Base-by-base conservation (phyloP, 2,113 vertebrate species). In the Datnioides undecimradiatus region DNA sequence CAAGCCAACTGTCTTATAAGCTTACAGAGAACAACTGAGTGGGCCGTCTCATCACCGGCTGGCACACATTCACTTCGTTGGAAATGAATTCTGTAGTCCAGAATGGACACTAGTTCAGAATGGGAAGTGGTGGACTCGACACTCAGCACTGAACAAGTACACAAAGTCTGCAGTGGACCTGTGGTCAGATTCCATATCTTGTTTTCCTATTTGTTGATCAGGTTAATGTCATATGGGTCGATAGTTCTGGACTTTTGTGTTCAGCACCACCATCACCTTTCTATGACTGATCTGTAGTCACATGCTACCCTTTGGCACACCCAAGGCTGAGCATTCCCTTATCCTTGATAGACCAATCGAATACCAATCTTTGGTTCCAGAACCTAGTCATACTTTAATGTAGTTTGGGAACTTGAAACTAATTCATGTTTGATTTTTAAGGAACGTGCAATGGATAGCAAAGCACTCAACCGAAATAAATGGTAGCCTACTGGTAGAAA, bases 1-100 rank as follows among this genome's bases (percentile, higher is more conserved):
- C 73, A 79, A 43, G 65, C 74, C 77, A 70, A 76, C 74, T 75
- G 80, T 71, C 55, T 45, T 8, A 21, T 43, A 67, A 51, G 69
- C 75, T 54, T 5, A 43, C 40, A 43, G 4, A 8, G 38, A 65
- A 71, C 34, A 29, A 73, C 54, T 5, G 58, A 38, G 23, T 55
- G 3, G 17, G 21, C 21, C 6, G 41, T 27, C 34, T 64, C 49
- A 19, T 9, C 33, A 12, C 10, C 19, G 10, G 0, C 8, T 65
- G 73, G 46, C 60, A 31, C 3, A 3, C 10, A 48, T 16, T 34
- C 59, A 25, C 6, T 8, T 40, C 38, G n/a, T 27, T 38, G 34
- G 12, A 21, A 29, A 25, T 46, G 7, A 17, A 31, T n/a, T n/a
- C 10, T 23, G 38, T n/a, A n/a, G n/a, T 13, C 8, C n/a, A 6